Conservation (phyloP, 2,888 invertebrate genomes). For the Gymnosoma rotundatum region DNA sequence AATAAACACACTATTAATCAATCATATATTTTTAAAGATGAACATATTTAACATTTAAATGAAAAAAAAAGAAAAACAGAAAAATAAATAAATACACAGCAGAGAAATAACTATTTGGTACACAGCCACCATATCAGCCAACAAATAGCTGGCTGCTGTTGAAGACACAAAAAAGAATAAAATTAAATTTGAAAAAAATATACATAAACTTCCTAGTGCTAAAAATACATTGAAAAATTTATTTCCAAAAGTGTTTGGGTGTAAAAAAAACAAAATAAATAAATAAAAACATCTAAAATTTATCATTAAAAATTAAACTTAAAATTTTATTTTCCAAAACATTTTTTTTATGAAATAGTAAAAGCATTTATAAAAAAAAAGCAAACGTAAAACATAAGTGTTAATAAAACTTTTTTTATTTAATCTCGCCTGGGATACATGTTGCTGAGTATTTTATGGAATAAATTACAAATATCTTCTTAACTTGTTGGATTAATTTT, state of each 20-base stretch:
- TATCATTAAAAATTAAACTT: slow-evolving; percentile 1
- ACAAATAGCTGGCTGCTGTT: slow-evolving; percentile 32
- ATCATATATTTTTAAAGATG: slow-evolving; percentile 6
- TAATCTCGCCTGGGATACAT: slow-evolving; percentile 45
- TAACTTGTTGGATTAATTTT: slow-evolving; percentile 46
- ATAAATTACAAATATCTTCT: slow-evolving; percentile 28
- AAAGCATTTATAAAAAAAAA: slow-evolving; percentile 31
- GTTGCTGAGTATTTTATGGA: slow-evolving; percentile 9
- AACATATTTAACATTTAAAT: slow-evolving; percentile 45
- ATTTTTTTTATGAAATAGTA: neutral
- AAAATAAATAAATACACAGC: neutral
- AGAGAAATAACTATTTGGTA: slow-evolving; percentile 47
- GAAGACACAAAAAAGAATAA: slow-evolving; percentile 10
- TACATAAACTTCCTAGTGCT: slow-evolving; percentile 62
- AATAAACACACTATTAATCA: slow-evolving; percentile 20
- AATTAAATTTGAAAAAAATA: slow-evolving; percentile 29
- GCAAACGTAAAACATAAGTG: slow-evolving; percentile 3
- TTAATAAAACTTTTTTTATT: neutral
- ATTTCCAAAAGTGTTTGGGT: slow-evolving; percentile 33
- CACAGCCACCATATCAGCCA: slow-evolving; percentile 45
- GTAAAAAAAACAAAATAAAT: neutral
- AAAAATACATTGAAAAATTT: slow-evolving; percentile 54
- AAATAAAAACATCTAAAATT: slow-evolving; percentile 24
- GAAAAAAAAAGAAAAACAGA: slow-evolving; percentile 17
- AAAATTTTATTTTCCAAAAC: slow-evolving; percentile 15